phyloP scores from a whole-genome alignment of 1,140 invertebrate species.

The Rhyacophila brunnea region DNA sequence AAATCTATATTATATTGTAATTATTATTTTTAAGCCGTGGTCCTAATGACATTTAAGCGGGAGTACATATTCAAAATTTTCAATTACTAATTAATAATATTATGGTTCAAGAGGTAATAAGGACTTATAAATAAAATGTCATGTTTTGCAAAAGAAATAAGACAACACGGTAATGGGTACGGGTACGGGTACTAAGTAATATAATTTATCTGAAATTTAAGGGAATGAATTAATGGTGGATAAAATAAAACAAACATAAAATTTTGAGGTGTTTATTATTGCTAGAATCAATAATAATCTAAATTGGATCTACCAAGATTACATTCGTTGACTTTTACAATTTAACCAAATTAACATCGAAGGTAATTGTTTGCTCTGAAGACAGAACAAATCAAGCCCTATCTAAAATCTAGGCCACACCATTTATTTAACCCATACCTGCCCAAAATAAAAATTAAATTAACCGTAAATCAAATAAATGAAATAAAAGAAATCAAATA shows the following conservation, averaged over 20 bases:
- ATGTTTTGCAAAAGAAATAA: too few species aligned
- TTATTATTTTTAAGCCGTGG: too few species aligned
- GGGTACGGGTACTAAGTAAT: neutral
- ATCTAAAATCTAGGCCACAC: conserved; percentile 56
- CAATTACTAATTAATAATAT: too few species aligned
- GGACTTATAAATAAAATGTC: too few species aligned
- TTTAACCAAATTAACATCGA: conserved; percentile 37
- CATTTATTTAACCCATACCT: conserved; percentile 56
- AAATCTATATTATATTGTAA: too few species aligned
- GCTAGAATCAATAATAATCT: conserved; percentile 57
- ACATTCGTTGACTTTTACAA: conserved; percentile 56
- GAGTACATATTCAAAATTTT: too few species aligned
- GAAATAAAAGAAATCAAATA: conserved; percentile 32
- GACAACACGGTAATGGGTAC: neutral
- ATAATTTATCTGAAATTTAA: neutral
- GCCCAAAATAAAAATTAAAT: conserved; percentile 47
- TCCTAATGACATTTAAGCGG: too few species aligned
- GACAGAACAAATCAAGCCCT: conserved; percentile 40
- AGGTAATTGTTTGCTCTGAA: conserved; percentile 27
- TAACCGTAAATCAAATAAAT: conserved; percentile 35
- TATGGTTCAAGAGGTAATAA: too few species aligned
- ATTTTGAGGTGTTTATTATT: conserved; percentile 55
- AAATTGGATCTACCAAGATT: conserved; percentile 56
- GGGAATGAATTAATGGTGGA: conserved; percentile 10
- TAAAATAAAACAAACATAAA: conserved; percentile 46